Base-by-base conservation (phyloP, 2,888 invertebrate species). In the Xanthia icteritia region DNA sequence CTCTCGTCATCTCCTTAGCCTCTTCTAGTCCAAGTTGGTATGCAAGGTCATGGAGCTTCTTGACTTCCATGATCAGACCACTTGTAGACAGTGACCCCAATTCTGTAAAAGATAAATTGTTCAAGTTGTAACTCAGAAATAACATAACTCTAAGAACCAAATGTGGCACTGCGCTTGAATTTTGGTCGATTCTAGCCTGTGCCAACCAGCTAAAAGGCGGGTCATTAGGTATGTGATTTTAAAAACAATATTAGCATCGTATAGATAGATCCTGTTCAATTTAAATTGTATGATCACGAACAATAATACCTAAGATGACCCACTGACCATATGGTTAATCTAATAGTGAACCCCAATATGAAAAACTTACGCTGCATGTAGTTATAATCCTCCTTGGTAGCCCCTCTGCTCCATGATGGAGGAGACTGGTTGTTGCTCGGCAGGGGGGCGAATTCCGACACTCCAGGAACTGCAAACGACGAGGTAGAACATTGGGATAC, bases 21-120 rank as follows among this genome's bases (percentile, higher is more conserved):
- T 99, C 99, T 92, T 99, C 99, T 27, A 99, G 96, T 5, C 99
- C 99, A 51, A 99, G 96, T 91, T 99, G 98, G 94, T 99, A 99
- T 0, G 99, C 99, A 80, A 98, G 97, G 92, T 99, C 99, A 92
- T 99, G 99, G 27, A 99, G 97, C 91, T 99, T 98, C 93, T 99
- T 98, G 0, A 99, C 99, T 97, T 99, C 99, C 90, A 98, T 98
- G 89, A 99, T 98, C 48, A 99, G 96, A 83, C 98, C 98, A 81
- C 98, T 97, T 73, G 98, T 98, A 15, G 99, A 97, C 72, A 99
- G 92, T 17, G 97, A 95, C 39, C 98, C 98, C 71, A 98, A 94
- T 94, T 98, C 98, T 98, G 93, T 39, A 97, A 93, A 82, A 85
- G 76, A 72, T 39, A 2, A 58, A 77, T 15, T 27, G 5, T 9